Percentiles rank a stretch among this genome's conserved stretches.
These are phyloP conservation scores for Astyanax mexicanus DNA, from an alignment of 2,797 vertebrate species.

Conservation along the genomic window DNA sequence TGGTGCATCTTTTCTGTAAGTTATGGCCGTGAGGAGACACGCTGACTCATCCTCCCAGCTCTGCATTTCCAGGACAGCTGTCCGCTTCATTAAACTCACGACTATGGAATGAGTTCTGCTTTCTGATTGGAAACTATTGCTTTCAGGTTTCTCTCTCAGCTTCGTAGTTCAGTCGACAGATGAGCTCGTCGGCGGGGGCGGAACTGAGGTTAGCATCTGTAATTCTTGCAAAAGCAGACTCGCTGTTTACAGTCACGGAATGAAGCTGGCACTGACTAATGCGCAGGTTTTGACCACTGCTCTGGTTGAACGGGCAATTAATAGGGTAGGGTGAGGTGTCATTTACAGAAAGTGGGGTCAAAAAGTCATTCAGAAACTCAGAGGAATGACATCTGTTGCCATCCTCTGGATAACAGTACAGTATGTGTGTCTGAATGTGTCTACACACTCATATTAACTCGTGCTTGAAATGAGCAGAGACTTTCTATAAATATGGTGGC, in stretches of 20 bases:
- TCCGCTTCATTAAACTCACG: neutral
- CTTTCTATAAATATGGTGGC: too few relatives aligned
- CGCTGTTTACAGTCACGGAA: constrained; percentile 3
- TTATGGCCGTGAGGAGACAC: constrained; percentile 25
- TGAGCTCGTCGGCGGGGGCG: neutral
- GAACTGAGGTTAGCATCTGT: constrained; percentile 26
- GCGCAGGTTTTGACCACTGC: neutral
- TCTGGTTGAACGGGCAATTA: neutral
- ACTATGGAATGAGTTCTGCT: neutral
- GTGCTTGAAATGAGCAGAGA: too few relatives aligned
- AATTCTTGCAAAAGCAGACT: constrained; percentile 27
- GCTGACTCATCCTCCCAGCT: neutral
- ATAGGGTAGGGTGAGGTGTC: neutral
- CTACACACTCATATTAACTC: too few relatives aligned
- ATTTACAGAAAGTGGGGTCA: constrained; percentile 15
- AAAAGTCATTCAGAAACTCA: constrained; percentile 28
- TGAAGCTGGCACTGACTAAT: constrained; percentile 5
- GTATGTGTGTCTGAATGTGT: too few relatives aligned
- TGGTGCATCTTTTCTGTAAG: neutral
- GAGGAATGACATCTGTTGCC: neutral
- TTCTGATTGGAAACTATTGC: constrained; percentile 30
- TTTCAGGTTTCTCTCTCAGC: neutral
- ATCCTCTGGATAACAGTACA: neutral
- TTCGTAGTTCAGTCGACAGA: neutral
- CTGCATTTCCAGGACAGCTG: neutral